These are phyloP conservation scores for Acanthococcus lagerstroemiae DNA, from an alignment of 2,888 invertebrate genomes.

Conservation along the genomic window DNA sequence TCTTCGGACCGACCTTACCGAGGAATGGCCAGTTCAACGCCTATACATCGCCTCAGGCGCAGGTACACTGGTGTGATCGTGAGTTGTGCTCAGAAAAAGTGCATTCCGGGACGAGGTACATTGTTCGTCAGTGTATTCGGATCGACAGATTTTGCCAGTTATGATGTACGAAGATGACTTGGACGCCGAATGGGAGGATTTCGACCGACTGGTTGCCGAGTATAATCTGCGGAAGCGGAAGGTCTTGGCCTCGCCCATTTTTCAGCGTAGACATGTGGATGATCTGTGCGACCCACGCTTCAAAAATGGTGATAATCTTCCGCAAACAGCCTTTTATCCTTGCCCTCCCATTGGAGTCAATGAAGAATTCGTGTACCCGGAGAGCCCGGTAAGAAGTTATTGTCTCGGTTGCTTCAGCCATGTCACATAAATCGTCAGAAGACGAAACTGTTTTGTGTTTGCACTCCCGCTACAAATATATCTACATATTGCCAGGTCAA, in stretches of 20 bases:
- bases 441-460: no score
- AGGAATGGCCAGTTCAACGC: no score
- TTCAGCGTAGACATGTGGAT: constrained; percentile 24
- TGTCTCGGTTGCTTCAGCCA: no score
- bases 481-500: no score
- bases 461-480: no score
- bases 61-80: no score
- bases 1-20: no score
- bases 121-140: background rate
- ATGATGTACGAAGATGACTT: constrained; percentile 43
- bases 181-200: constrained; percentile 53
- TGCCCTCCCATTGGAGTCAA: constrained; percentile 43
- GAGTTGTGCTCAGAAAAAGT: no score
- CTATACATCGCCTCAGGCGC: no score
- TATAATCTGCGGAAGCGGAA: constrained; percentile 39
- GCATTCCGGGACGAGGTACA: no score
- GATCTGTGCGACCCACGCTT: constrained; percentile 1
- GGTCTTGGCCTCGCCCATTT: constrained; percentile 35
- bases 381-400: no score
- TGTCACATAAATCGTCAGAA: no score
- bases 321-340: constrained; percentile 48
- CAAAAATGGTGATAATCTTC: background rate
- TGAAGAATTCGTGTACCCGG: background rate
- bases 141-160: background rate
- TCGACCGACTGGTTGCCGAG: constrained; percentile 47